Evolutionary conservation across 2,113 vertebrate species (phyloP).

Genomic region (Kryptolebias marmoratus): DNA sequence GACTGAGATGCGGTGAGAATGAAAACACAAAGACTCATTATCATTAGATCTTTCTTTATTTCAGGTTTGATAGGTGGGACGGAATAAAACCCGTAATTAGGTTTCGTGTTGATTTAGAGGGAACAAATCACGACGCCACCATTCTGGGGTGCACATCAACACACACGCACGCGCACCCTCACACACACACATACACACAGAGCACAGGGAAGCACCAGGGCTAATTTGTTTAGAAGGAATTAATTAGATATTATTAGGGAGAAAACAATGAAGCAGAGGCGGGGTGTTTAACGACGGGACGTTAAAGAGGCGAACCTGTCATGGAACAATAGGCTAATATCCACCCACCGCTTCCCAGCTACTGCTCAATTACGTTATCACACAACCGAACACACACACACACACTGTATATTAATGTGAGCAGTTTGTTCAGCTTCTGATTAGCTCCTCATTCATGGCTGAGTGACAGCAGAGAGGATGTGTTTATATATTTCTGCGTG

Average conservation of each 20-base stretch:
- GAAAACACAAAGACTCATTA: conserved; percentile 10
- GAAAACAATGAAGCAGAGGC: conserved; percentile 63
- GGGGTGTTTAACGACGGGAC: conserved; percentile 58
- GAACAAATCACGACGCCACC: conserved; percentile 29
- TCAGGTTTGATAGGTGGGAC: conserved; percentile 11
- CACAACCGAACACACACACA: conserved; percentile 19
- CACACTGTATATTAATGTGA: conserved; percentile 17
- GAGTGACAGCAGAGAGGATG: conserved; percentile 30
- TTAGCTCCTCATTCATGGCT: conserved; percentile 31
- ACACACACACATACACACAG: conserved; percentile 20
- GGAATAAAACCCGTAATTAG: conserved; percentile 10
- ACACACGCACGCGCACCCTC: conserved; percentile 2
- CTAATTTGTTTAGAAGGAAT: conserved; percentile 70
- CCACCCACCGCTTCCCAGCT: conserved; percentile 57
- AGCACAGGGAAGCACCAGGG: conserved; percentile 41
- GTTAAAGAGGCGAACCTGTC: conserved; percentile 67
- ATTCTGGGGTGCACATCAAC: background rate
- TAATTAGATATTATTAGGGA: conserved; percentile 72
- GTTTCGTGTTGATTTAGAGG: conserved; percentile 7
- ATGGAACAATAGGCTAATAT: conserved; percentile 71
- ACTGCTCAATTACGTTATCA: conserved; percentile 66
- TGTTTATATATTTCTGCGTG: conserved; percentile 10
- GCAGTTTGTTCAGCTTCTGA: conserved; percentile 31
- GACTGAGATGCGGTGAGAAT: background rate
- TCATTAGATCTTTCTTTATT: conserved; percentile 51